Conservation (phyloP, 1,140 invertebrate genomes). For the Solenopsis fugax region DNA sequence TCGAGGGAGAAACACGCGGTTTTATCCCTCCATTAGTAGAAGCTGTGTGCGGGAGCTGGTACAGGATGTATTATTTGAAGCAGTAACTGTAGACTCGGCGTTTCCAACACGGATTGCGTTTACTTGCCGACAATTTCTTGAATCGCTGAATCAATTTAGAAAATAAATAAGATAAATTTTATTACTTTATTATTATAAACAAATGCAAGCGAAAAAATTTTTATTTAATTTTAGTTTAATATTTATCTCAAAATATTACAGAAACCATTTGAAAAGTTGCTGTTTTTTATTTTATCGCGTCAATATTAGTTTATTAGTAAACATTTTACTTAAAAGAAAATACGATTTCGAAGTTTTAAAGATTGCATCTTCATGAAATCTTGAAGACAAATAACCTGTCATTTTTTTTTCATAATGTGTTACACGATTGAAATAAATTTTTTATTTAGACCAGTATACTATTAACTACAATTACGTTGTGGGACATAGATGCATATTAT, state of each 20-base stretch:
- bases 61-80: slow-evolving; percentile 47
- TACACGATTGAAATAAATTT: background rate
- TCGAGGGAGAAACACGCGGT: slow-evolving; percentile 44
- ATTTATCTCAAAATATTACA: background rate
- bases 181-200: background rate
- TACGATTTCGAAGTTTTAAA: background rate
- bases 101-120: slow-evolving; percentile 40
- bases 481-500: background rate
- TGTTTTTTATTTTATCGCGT: background rate
- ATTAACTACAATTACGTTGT: background rate
- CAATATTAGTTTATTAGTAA: background rate
- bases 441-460: background rate
- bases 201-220: background rate
- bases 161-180: background rate
- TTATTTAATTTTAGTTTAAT: background rate
- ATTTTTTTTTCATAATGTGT: background rate
- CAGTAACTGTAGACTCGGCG: slow-evolving; percentile 5
- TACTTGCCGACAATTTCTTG: slow-evolving; percentile 31
- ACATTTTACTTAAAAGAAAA: background rate
- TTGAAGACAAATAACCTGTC: background rate
- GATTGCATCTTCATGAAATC: background rate
- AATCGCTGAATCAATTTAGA: background rate
- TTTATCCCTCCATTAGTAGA: slow-evolving; percentile 59
- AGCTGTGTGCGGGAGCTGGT: slow-evolving; percentile 7
- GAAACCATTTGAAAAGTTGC: background rate